phyloP scores from a whole-genome alignment of 1,140 invertebrate species.

The Aporrectodea caliginosa region DNA sequence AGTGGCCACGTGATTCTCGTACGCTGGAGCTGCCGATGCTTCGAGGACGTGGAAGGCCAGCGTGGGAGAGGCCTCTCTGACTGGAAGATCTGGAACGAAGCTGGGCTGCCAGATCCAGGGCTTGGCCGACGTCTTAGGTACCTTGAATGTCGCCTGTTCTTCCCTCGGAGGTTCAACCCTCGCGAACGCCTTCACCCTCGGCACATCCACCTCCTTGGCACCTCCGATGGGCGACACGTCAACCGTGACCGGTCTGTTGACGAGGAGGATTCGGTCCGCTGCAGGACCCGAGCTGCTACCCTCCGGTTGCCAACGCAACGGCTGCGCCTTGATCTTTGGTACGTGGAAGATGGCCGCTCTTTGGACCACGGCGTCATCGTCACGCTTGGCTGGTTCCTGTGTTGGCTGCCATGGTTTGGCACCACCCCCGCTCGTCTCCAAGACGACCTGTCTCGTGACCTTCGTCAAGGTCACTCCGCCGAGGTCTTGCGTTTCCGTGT shows the following conservation, averaged over 20 bases:
- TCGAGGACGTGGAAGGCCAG: background rate
- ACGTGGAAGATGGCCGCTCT: background rate
- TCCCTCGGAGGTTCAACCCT: background rate
- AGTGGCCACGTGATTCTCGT: too few relatives aligned
- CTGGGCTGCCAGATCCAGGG: background rate
- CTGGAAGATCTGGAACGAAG: background rate
- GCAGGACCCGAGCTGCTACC: too few relatives aligned
- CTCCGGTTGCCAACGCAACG: background rate
- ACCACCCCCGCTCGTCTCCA: too few relatives aligned
- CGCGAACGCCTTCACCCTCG: too few relatives aligned
- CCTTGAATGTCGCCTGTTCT: background rate
- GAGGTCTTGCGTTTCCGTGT: background rate
- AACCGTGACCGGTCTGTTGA: too few relatives aligned
- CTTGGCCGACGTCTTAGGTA: background rate
- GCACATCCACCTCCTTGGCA: too few relatives aligned
- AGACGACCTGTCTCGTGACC: background rate
- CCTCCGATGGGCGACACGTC: too few relatives aligned
- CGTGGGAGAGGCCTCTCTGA: background rate
- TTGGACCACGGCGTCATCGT: background rate
- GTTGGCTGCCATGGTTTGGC: too few relatives aligned
- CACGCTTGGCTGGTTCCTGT: too few relatives aligned
- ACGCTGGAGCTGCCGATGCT: background rate
- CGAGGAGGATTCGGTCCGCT: too few relatives aligned
- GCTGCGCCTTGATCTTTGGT: background rate
- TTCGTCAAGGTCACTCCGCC: background rate